Base-by-base conservation (phyloP, 2,888 invertebrate species). In the Oithona nana region DNA sequence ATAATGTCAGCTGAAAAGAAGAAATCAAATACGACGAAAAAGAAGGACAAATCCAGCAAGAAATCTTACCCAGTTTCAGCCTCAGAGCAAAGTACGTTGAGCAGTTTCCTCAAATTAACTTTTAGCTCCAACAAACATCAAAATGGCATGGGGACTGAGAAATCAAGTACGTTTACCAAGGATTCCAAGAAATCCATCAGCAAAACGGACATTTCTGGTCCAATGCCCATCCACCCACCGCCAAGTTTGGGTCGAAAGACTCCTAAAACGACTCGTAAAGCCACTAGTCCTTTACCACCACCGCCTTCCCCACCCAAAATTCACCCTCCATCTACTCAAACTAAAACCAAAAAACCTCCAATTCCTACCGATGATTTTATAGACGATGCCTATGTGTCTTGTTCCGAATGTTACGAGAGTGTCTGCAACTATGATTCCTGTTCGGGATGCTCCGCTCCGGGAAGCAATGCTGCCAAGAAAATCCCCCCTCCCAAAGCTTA, bases 1-100 rank as follows among this genome's bases (percentile, higher is more conserved):
- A 89, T 89, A 65, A 89, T 90, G 88, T 80, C 85, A 65, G 80
- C 86, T 62, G 86, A 87, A 68, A 83, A 82, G 71, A 66, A 66
- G 63, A 57, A 57, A 30, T 11, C 26, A 30, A 57, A 57, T n/a
- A 26, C 16, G 16, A n/a, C 16, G 16, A 24, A 4, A 20, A 22
- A 55, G 26, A 30, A 57, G 24, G n/a, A 16, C 57, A 26, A 30
- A 20, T 57, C 49, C 16, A 26, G n/a, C 1, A n/a, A n/a, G n/a
- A n/a, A n/a, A n/a, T 16, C 39, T 39, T 39, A 6, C 16, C 6
- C 39, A 39, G 57, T 56, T 22, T 1, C 39, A 39, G 49, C 13
- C 58, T 26, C 57, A 24, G 50, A 52, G 28, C 31, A 61, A 54
- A 28, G 49, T 54, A 31, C 59, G 11, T 59, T 54, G 29, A 48